These are phyloP conservation scores for Gymnothorax reevesii DNA, from an alignment of 2,797 vertebrate genomes.

Conservation along the genomic window DNA sequence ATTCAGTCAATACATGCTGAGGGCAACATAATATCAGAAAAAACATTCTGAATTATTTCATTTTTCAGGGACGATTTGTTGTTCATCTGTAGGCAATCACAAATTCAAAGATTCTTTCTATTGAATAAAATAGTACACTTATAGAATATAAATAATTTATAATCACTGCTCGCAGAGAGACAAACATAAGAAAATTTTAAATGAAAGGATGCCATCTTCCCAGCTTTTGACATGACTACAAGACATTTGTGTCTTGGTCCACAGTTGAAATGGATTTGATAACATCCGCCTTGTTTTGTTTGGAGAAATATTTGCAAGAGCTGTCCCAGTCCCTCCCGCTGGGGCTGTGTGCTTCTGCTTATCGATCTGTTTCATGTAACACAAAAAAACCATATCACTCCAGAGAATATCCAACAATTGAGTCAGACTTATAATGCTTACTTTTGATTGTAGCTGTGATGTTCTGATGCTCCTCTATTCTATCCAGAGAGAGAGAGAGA, in stretches of 20 bases:
- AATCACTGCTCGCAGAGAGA: neutral
- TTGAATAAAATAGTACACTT: neutral
- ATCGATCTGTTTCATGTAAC: slow-evolving; percentile 72
- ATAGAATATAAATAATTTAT: neutral
- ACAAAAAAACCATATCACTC: slow-evolving; percentile 73
- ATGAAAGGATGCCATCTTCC: neutral
- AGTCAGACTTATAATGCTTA: slow-evolving; percentile 71
- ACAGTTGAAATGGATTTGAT: neutral
- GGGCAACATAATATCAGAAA: neutral
- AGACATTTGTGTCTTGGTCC: neutral
- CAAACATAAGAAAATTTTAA: neutral
- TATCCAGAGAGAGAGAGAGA: neutral
- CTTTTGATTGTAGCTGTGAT: slow-evolving; percentile 61
- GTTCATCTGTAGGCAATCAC: neutral
- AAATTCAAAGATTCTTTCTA: neutral
- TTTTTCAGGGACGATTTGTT: neutral
- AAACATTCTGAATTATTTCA: neutral
- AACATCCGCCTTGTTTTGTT: neutral
- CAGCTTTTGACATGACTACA: neutral
- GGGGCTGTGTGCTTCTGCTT: slow-evolving; percentile 54
- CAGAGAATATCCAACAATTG: slow-evolving; percentile 71
- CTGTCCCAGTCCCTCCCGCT: neutral
- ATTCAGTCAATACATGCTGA: neutral
- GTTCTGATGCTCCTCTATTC: neutral
- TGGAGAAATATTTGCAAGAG: neutral